A percentile compares a stretch with the other conserved stretches of the same genome.
phyloP scores from a whole-genome alignment of 2,888 invertebrate genomes.

The Omphaloscelis lunosa region DNA sequence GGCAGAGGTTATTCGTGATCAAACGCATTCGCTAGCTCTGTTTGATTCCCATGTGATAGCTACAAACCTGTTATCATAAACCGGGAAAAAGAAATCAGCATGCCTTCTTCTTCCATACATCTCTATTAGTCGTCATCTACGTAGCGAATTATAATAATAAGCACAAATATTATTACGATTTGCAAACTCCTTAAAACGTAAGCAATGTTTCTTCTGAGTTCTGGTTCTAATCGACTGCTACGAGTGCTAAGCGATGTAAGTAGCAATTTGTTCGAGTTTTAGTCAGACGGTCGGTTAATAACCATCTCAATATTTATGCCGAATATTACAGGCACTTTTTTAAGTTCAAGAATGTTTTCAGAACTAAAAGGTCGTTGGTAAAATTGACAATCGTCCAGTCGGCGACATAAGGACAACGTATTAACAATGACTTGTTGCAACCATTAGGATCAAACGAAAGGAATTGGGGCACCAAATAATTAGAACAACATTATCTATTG shows the following conservation, averaged over 20 bases:
- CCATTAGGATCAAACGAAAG: conserved; percentile 26
- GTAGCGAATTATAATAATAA: not conserved
- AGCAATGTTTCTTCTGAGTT: not conserved
- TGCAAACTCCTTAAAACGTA: not conserved
- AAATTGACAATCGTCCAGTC: not conserved
- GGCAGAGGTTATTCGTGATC: not conserved
- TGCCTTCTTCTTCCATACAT: not conserved
- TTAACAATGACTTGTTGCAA: conserved; percentile 37
- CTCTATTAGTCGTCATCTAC: not conserved
- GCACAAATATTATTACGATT: not conserved
- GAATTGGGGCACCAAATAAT: conserved; percentile 56
- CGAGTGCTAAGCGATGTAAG: not conserved
- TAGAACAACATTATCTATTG: conserved; percentile 62
- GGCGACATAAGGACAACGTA: conserved; percentile 18
- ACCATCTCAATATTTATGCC: not conserved
- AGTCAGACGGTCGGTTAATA: not conserved
- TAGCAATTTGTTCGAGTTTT: not conserved
- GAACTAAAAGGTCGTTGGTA: not conserved
- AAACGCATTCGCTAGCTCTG: not conserved
- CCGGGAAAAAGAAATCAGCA: too few relatives aligned
- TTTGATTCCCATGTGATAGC: not conserved
- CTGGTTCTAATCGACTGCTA: not conserved
- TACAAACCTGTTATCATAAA: not conserved
- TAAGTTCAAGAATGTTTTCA: not conserved
- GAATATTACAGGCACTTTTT: not conserved